A percentile compares a stretch with the other conserved stretches of the same genome.
Conservation (phyloP, 2,113 vertebrate genomes). For the Calyptommatus sinebrachiatus region DNA sequence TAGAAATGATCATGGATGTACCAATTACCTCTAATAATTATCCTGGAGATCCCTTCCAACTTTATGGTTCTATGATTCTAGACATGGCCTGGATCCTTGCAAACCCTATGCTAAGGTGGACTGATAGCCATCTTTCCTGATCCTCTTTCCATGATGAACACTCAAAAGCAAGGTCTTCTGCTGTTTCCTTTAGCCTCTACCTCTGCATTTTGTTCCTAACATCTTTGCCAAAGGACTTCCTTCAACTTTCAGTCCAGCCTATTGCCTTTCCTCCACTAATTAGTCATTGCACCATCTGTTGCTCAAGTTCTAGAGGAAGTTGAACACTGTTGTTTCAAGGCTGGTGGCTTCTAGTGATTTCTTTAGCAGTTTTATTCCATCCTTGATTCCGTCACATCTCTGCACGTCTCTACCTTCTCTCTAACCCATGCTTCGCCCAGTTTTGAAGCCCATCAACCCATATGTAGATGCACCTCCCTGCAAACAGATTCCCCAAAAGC, state of each 20-base stretch:
- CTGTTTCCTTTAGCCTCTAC: neutral
- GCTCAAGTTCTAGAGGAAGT: conserved; percentile 19
- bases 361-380: neutral
- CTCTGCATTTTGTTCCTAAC: neutral
- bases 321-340: neutral
- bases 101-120: neutral
- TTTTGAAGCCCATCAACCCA: neutral
- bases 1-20: too few species aligned
- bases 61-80: neutral
- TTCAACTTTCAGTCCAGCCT: neutral
- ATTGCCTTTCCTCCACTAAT: neutral
- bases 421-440: neutral
- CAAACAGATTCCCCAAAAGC: neutral
- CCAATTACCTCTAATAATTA: too few species aligned
- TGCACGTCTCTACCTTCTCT: neutral
- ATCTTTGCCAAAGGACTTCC: too few species aligned
- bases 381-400: neutral
- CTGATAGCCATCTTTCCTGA: neutral
- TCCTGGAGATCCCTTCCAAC: too few species aligned
- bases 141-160: too few species aligned
- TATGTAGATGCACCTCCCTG: neutral
- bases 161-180: neutral
- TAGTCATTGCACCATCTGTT: neutral
- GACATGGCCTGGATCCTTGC: neutral
- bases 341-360: neutral